phyloP scores from a whole-genome alignment of 30 jellyfish, hydroid and myxozoan species.

The Morbakka virulenta region DNA sequence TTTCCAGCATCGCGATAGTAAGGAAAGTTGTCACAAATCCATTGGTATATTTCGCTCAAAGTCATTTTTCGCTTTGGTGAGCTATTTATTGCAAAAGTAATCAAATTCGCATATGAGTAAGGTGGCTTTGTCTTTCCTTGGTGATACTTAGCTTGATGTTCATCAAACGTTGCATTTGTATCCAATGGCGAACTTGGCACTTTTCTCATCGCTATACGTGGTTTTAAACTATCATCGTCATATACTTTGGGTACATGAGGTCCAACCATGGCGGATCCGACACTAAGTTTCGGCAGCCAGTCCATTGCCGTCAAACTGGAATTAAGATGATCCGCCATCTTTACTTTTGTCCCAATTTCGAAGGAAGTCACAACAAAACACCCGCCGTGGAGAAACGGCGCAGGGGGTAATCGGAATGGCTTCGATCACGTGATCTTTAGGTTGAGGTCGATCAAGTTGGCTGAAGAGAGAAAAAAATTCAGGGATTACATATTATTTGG shows the following conservation, averaged over 20 bases:
- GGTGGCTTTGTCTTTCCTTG: conserved; percentile 97
- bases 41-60: conserved; percentile 80
- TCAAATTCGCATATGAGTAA: conserved; percentile 90
- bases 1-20: conserved; percentile 85
- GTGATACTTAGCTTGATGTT: conserved; percentile 59
- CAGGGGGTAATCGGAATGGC: too few relatives aligned
- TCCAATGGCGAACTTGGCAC: conserved; percentile 93
- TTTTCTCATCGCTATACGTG: conserved; percentile 67
- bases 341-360: too few relatives aligned
- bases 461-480: too few relatives aligned
- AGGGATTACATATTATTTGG: too few relatives aligned
- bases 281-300: conserved; percentile 98
- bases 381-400: too few relatives aligned
- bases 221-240: conserved; percentile 57
- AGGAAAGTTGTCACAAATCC: conserved; percentile 95
- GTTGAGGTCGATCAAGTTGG: too few relatives aligned
- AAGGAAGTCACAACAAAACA: too few relatives aligned
- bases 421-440: too few relatives aligned
- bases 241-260: conserved; percentile 35
- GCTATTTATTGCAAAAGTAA: conserved; percentile 90
- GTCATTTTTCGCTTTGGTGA: conserved; percentile 75
- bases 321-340: conserved; percentile 86
- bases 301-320: conserved; percentile 98
- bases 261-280: conserved; percentile 84
- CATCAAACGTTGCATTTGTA: conserved; percentile 81